Evolutionary conservation across 2,888 invertebrate species (phyloP), one percentile per base, ranked within the genome.

Genomic region (Euproctis similis): DNA sequence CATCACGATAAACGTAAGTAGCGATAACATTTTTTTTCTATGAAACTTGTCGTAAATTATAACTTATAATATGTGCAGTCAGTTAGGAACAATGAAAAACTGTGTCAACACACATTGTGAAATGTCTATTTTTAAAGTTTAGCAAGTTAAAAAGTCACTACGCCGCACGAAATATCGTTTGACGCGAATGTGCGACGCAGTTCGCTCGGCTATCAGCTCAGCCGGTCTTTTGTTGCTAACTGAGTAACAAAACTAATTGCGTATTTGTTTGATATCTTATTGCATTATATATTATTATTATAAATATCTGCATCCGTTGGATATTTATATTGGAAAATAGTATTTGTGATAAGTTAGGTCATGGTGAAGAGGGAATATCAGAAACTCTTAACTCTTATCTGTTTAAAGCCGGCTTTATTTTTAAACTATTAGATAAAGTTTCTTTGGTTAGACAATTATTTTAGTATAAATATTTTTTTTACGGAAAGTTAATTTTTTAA

Each of bases 171-270:
- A 67, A 62, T 65, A 51, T 57, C 58, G 60, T 51, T 67, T 56
- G 63, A 47, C 40, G 40, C 37, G 51, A 46, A 39, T 33, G 36
- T 34, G 43, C 77, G 80, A 71, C 80, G 81, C 75, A 81, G 70
- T 80, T 68, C 36, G 48, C 44, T 64, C 50, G 42, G 53, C 67
- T n/a, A n/a, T n/a, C n/a, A n/a, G n/a, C 63, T 62, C 61, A 50
- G 63, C 58, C 70, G 74, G 74, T 51, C 54, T 66, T 72, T 69
- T 71, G 81, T 82, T 81, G 74, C 81, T 76, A 81, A 68, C 69
- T 58, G 69, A 56, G 64, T 48, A 56, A 54, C 61, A 48, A 48
- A 46, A 43, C 42, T 50, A 59, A 75, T 70, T 80, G 78, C 81
- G 78, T 77, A 75, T 63, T 22, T 51, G 42, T 43, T 34, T 39